These are phyloP conservation scores for Coelopa pilipes DNA, from an alignment of 2,888 invertebrate genomes.

Conservation along the genomic window DNA sequence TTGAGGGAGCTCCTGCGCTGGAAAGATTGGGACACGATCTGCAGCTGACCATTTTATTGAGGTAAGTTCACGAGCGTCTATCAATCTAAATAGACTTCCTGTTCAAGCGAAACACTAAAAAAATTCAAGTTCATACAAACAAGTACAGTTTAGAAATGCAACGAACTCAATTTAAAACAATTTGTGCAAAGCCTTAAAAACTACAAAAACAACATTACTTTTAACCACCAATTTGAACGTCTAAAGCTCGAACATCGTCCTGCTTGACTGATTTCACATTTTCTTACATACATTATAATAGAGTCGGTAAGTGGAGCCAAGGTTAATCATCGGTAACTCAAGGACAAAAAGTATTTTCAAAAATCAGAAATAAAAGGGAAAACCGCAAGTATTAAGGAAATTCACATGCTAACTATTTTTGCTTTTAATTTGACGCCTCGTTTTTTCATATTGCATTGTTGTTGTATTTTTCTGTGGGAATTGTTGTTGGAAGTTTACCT, in stretches of 20 bases:
- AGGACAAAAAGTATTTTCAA: background rate
- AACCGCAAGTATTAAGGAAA: conserved; percentile 55
- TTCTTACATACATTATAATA: conserved; percentile 14
- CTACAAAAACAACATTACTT: too few relatives aligned
- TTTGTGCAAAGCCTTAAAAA: background rate
- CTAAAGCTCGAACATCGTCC: conserved; percentile 26
- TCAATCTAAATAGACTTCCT: conserved; percentile 15
- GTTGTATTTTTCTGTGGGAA: background rate
- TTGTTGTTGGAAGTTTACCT: too few relatives aligned
- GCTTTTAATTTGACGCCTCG: background rate
- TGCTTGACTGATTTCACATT: conserved; percentile 41
- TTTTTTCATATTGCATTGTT: background rate
- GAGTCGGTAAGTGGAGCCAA: conserved; percentile 21
- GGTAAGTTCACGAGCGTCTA: conserved; percentile 71
- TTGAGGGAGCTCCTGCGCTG: conserved; percentile 89
- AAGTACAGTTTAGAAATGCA: conserved; percentile 1
- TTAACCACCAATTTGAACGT: background rate
- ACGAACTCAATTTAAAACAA: background rate
- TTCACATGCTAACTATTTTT: conserved; percentile 43
- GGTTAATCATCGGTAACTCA: conserved; percentile 20
- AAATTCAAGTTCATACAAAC: conserved; percentile 22
- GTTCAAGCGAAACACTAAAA: background rate
- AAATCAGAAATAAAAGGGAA: background rate
- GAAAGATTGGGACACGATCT: conserved; percentile 90
- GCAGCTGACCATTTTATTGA: conserved; percentile 90